Conservation (phyloP, 2,888 invertebrate species). For the Hypolimnas misippus region DNA sequence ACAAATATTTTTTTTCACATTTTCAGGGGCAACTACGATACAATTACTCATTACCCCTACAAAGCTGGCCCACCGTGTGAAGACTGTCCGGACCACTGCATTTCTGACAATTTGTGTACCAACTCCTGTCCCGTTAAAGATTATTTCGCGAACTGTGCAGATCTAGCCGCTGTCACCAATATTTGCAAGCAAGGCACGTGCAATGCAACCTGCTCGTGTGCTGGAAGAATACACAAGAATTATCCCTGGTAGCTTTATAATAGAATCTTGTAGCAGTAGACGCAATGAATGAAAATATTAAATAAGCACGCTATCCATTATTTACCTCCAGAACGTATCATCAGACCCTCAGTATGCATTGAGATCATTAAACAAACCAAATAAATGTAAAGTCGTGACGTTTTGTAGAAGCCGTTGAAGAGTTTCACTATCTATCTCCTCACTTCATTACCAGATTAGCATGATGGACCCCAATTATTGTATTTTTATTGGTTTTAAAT, state of each 20-base stretch:
- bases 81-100: constrained; percentile 86
- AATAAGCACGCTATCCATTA: too few species aligned
- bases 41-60: constrained; percentile 87
- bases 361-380: too few species aligned
- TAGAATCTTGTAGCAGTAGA: too few species aligned
- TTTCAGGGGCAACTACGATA: constrained; percentile 88
- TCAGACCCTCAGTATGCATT: too few species aligned
- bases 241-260: constrained; percentile 50
- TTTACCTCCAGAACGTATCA: too few species aligned
- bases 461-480: too few species aligned
- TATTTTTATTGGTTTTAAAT: too few species aligned
- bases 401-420: too few species aligned
- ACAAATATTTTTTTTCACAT: not conserved
- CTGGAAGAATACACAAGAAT: constrained; percentile 70
- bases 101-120: constrained; percentile 87
- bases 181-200: constrained; percentile 84
- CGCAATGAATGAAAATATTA: too few species aligned
- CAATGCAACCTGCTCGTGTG: constrained; percentile 89
- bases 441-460: too few species aligned
- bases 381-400: too few species aligned
- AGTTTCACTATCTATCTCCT: too few species aligned
- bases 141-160: constrained; percentile 88
- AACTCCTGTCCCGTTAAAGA: constrained; percentile 89
- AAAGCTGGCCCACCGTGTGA: constrained; percentile 86
- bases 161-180: constrained; percentile 76